phyloP scores from a whole-genome alignment of 92 coral and sea anemone genomes.

The Virgularia gustaviana region DNA sequence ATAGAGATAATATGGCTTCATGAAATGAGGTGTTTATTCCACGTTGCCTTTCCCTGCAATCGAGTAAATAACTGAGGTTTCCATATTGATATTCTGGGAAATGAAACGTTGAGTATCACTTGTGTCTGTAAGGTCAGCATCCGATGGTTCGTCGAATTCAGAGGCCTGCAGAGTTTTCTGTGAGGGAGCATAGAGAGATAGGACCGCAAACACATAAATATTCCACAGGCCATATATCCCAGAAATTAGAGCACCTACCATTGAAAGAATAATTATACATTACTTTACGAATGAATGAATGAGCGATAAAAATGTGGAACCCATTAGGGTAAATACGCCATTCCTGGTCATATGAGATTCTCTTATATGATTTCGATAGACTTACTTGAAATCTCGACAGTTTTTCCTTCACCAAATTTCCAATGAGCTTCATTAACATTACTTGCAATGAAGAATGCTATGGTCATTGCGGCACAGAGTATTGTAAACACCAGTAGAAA shows the following conservation, averaged over 20 bases:
- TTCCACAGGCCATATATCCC: constrained; percentile 98
- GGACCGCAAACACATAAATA: constrained; percentile 69
- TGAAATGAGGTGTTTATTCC: too few species aligned
- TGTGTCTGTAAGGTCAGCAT: not conserved
- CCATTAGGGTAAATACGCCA: not conserved
- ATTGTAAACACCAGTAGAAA: constrained; percentile 85
- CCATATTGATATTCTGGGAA: constrained; percentile 6
- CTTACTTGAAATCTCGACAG: constrained; percentile 91
- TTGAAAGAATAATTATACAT: too few species aligned
- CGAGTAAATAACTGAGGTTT: constrained; percentile 25
- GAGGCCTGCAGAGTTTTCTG: not conserved
- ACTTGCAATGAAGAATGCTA: constrained; percentile 79
- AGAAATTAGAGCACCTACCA: constrained; percentile 77
- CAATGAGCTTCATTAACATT: constrained; percentile 90
- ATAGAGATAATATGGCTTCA: too few species aligned
- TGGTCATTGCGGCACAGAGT: constrained; percentile 88
- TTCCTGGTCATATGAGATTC: not conserved
- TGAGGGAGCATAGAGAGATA: constrained; percentile 83
- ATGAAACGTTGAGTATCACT: constrained; percentile 18
- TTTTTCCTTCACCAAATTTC: constrained; percentile 89
- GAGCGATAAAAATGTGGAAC: not conserved
- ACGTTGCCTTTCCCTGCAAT: constrained; percentile 36
- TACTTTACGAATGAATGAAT: not conserved
- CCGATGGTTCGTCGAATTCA: not conserved
- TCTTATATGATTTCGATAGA: too few species aligned